Base-by-base conservation (phyloP, 2,113 vertebrate genomes). In the Phoxinus phoxinus region DNA sequence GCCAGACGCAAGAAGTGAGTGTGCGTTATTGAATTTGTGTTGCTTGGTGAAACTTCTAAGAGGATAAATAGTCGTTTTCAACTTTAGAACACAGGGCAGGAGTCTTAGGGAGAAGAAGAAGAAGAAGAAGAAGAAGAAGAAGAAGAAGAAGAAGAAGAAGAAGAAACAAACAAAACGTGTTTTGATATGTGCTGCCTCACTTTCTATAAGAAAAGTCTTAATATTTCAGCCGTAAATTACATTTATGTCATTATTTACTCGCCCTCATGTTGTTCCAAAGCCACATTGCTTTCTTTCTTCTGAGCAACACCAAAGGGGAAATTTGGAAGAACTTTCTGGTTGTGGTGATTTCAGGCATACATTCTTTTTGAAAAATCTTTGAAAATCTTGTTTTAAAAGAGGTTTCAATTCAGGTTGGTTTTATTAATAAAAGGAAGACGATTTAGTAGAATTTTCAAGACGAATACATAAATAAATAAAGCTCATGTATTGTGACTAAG, bases 101-200 rank as follows among this genome's bases (percentile, higher is more conserved):
- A 69, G 59, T 37, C 37, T 32, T 35, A 51, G 27, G 48, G 15
- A 51, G 48, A 51, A 51, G 48, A 61, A n/a, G 15, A 74, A 11
- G 30, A 56, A 37, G 35, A 10, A 41, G 32, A 32, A n/a, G n/a
- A n/a, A n/a, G n/a, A n/a, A n/a, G n/a, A n/a, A n/a, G n/a, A n/a
- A n/a, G n/a, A n/a, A 11, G 30, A 56, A 37, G 35, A 10, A 41
- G 32, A 32, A n/a, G n/a, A n/a, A n/a, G n/a, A n/a, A n/a, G n/a
- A n/a, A n/a, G n/a, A n/a, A n/a, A n/a, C n/a, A 61, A 9, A 37
- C 13, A 15, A 74, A 35, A 56, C n/a, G 46, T 19, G 44, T 72
- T 88, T 88, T 91, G 89, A 93, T 93, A 82, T 90, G 92, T 93
- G 89, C 87, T 87, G 87, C 84, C 84, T 74, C 67, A 91, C 87